Evolutionary conservation across 2,113 vertebrate species (phyloP), one percentile per base, ranked within the genome.

Genomic region (Platysternon megacephalum): DNA sequence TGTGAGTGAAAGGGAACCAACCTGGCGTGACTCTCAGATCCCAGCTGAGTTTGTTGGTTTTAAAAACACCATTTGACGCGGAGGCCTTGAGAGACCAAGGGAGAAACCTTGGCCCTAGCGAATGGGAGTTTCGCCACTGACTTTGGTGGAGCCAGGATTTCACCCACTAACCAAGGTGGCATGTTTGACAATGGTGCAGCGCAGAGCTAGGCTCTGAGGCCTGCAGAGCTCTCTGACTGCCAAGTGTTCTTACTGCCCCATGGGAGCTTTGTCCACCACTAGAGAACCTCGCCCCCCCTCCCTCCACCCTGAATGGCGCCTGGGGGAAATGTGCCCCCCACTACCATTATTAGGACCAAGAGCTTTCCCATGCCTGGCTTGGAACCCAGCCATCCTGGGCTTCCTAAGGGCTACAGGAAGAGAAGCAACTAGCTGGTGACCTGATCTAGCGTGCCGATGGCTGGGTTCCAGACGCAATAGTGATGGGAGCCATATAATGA

Each of bases 401-500:
- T 32, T 12, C 35, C 79, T 72, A 19, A 72, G 65, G 65, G 8
- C 21, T 21, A 72, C n/a, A 39, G 19, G 35, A 39, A 72, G 65
- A 72, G 65, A 39, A 39, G 35, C 35, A n/a, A 19, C 61, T 9
- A n/a, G 61, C 35, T 9, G 32, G 16, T 68, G 14, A 17, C 61
- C 58, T n/a, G 65, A 72, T 72, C 17, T 22, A 39, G n/a, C n/a
- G 2, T 39, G 35, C 35, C 16, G 17, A 72, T 21, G 65, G 65
- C 61, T 72, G n/a, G n/a, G 65, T 72, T 35, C 61, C 72, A 26
- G 52, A 8, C 3, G 4, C n/a, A 8, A 1, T 0, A 0, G 44
- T 0, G 4, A 26, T 0, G 28, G 28, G n/a, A 1, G 0, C 29
- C 1, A 0, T 13, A 82, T 26, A 28, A 24, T 48, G 22, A 12